Conservation (phyloP, 2,888 invertebrate species). For the Tetramorium bicarinatum region DNA sequence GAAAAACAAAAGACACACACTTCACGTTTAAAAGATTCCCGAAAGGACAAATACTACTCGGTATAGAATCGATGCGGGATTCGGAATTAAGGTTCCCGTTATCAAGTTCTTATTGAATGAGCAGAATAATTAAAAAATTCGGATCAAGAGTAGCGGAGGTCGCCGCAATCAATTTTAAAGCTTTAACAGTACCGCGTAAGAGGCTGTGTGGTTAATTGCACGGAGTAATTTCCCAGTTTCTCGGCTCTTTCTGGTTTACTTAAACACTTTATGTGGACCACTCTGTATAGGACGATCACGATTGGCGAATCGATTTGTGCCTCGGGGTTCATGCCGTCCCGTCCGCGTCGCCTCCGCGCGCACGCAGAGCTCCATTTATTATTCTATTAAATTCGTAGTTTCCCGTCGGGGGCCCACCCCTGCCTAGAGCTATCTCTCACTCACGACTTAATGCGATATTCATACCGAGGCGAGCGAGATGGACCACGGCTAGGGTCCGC, state of each 20-base stretch:
- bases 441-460: slow-evolving; percentile 77
- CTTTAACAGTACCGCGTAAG: background rate
- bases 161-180: background rate
- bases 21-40: background rate
- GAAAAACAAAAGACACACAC: background rate
- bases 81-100: background rate
- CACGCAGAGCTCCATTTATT: slow-evolving; percentile 77
- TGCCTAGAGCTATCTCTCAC: slow-evolving; percentile 74
- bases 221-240: background rate
- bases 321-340: background rate
- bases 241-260: slow-evolving; percentile 17
- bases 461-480: slow-evolving; percentile 67
- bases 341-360: slow-evolving; percentile 11
- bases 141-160: background rate
- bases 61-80: background rate
- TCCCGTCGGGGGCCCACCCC: slow-evolving; percentile 71
- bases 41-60: background rate
- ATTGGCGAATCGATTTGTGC: slow-evolving; percentile 56
- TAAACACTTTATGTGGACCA: slow-evolving; percentile 7
- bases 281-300: slow-evolving; percentile 28
- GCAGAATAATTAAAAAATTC: background rate
- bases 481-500: slow-evolving; percentile 65
- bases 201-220: background rate
- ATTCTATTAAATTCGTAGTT: slow-evolving; percentile 83
- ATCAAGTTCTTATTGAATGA: background rate